Evolutionary conservation across 1,140 invertebrate genomes (phyloP).

Genomic region (Trinorchestia longiramus): DNA sequence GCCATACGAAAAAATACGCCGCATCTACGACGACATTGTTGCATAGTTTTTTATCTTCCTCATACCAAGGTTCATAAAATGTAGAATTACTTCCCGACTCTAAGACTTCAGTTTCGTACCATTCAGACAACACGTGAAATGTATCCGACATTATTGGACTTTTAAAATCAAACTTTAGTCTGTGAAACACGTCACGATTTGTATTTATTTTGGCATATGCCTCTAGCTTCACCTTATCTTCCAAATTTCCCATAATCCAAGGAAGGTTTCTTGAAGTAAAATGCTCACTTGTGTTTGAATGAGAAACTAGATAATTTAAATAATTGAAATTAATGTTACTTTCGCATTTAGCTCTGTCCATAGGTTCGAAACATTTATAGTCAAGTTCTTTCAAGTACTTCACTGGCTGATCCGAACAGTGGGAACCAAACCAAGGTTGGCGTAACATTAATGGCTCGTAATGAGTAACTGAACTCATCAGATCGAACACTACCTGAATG

Average conservation of each 20-base stretch:
- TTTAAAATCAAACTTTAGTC: background rate
- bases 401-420: background rate
- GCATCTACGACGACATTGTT: constrained; percentile 12
- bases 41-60: background rate
- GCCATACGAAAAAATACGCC: background rate
- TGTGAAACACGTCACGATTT: background rate
- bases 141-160: background rate
- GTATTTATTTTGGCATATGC: background rate
- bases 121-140: background rate
- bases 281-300: background rate
- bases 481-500: background rate
- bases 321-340: background rate
- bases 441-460: background rate
- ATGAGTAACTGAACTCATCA: background rate
- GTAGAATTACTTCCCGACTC: background rate
- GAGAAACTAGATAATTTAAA: background rate
- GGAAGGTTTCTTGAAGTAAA: background rate
- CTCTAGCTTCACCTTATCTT: background rate
- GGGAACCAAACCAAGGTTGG: background rate
- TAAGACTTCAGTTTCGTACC: background rate
- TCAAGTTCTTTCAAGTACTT: constrained; percentile 4
- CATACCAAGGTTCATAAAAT: constrained; percentile 4
- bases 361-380: background rate
- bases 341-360: background rate
- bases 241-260: background rate